phyloP scores from a whole-genome alignment of 2,888 invertebrate species.

The Hydraecia micacea region DNA sequence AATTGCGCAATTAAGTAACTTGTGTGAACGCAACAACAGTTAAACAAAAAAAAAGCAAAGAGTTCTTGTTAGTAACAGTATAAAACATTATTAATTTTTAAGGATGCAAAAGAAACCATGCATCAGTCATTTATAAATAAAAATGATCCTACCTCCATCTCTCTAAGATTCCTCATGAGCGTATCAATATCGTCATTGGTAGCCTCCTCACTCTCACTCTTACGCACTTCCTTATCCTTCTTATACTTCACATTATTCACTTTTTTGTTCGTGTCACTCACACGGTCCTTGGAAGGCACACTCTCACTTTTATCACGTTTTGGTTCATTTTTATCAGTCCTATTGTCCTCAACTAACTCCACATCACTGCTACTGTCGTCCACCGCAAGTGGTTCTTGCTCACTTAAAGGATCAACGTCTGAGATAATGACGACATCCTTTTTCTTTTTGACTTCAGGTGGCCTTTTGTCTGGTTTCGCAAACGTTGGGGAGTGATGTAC shows the following conservation, averaged over 20 bases:
- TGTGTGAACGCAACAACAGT: neutral
- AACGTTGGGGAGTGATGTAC: constrained; percentile 86
- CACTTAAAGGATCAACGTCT: constrained; percentile 84
- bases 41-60: neutral
- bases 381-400: constrained; percentile 79
- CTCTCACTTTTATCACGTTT: constrained; percentile 74
- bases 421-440: constrained; percentile 85
- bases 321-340: constrained; percentile 77
- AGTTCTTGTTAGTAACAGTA: neutral
- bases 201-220: constrained; percentile 75
- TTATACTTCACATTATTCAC: constrained; percentile 70
- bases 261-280: constrained; percentile 71
- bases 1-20: neutral
- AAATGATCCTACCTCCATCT: constrained; percentile 81
- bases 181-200: constrained; percentile 81
- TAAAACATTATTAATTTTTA: constrained; percentile 32
- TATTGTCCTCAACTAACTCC: constrained; percentile 83
- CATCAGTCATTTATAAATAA: constrained; percentile 11
- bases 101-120: constrained; percentile 23
- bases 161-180: constrained; percentile 83
- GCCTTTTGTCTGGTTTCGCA: constrained; percentile 85
- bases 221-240: constrained; percentile 68
- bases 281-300: constrained; percentile 86
- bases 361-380: constrained; percentile 89
- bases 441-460: constrained; percentile 85